A percentile compares a stretch with the other conserved stretches of the same genome.
phyloP scores from a whole-genome alignment of 2,113 vertebrate genomes.

The Seriola dumerili region DNA sequence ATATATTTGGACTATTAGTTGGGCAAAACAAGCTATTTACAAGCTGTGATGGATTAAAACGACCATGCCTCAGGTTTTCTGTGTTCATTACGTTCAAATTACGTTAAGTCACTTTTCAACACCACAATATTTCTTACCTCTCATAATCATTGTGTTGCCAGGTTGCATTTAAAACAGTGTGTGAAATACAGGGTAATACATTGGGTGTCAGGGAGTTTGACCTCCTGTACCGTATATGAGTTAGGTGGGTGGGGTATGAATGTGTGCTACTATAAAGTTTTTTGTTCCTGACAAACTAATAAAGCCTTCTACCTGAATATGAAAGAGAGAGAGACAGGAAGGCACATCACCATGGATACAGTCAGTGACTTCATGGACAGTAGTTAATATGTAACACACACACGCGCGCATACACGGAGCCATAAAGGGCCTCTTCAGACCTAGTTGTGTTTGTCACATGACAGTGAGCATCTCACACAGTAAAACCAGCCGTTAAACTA shows the following conservation, averaged over 20 bases:
- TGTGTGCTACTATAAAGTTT: constrained; percentile 32
- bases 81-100: not conserved
- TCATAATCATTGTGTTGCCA: not conserved
- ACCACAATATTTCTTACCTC: not conserved
- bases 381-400: constrained; percentile 62
- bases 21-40: too few species aligned
- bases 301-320: constrained; percentile 32
- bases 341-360: constrained; percentile 47
- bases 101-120: not conserved
- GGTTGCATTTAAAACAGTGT: not conserved
- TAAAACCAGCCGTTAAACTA: too few species aligned
- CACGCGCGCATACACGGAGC: constrained; percentile 8
- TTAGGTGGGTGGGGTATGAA: not conserved
- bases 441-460: not conserved
- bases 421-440: constrained; percentile 9
- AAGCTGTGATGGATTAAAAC: too few species aligned
- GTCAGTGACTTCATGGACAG: not conserved
- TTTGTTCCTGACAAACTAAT: constrained; percentile 49
- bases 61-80: not conserved
- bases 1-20: too few species aligned
- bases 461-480: too few species aligned
- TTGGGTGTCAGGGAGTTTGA: not conserved
- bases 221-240: not conserved
- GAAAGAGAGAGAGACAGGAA: not conserved
- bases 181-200: not conserved